Conservation (phyloP, 1,140 invertebrate genomes). For the Dufourea novaeangliae region DNA sequence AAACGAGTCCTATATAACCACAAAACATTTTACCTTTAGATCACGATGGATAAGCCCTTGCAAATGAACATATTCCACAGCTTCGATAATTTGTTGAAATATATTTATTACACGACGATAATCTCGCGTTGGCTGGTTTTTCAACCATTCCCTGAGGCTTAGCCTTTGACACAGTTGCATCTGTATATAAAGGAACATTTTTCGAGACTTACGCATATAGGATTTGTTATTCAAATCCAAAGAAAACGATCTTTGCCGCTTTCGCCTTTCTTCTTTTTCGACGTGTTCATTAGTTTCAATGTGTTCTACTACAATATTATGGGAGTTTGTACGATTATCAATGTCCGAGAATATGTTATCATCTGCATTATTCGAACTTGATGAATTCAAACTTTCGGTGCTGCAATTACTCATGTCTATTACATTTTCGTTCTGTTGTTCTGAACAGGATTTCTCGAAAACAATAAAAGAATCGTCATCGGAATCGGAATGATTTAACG, state of each 20-base stretch:
- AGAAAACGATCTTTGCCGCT: constrained; percentile 71
- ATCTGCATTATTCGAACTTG: constrained; percentile 20
- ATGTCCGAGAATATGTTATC: constrained; percentile 20
- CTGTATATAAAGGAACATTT: constrained; percentile 95
- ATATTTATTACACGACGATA: constrained; percentile 85
- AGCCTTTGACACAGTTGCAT: constrained; percentile 97
- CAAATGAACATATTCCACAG: constrained; percentile 96
- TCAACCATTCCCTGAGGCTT: constrained; percentile 95
- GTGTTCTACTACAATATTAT: constrained; percentile 65
- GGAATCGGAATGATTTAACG: constrained; percentile 28
- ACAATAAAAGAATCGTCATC: constrained; percentile 70
- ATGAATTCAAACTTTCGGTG: constrained; percentile 25
- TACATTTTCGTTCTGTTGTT: constrained; percentile 39
- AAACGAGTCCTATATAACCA: background rate
- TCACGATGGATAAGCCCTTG: constrained; percentile 96
- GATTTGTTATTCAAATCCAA: constrained; percentile 73
- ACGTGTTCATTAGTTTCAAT: constrained; percentile 1
- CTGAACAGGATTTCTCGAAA: constrained; percentile 70
- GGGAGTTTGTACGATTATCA: constrained; percentile 30
- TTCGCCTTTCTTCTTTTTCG: constrained; percentile 38
- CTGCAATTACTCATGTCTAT: constrained; percentile 32
- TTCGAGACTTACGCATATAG: constrained; percentile 70
- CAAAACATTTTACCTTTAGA: constrained; percentile 88
- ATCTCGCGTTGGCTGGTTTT: constrained; percentile 80
- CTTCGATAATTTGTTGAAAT: constrained; percentile 96